Evolutionary conservation across 2,888 invertebrate species (phyloP), one percentile per base, ranked within the genome.

Genomic region (Sesia apiformis): DNA sequence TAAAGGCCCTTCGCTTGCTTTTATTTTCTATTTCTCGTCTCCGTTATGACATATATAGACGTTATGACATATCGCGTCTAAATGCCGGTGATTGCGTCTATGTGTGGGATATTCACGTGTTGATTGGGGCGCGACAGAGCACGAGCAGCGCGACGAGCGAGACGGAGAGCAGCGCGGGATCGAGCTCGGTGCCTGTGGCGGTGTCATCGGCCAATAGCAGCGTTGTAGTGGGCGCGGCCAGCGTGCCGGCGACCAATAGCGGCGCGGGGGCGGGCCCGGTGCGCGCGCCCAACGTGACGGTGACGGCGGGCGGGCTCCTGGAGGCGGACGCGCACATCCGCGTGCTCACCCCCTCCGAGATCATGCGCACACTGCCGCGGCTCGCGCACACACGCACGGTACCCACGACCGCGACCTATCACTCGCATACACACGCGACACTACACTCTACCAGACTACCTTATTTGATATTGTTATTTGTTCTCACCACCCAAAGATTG

Each of bases 351-450:
- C 95, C 96, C 76, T 95, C 95, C 72, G 95, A 96, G 93, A 95
- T 96, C 87, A 95, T 95, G 95, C 94, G 95, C 92, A 95, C 95
- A 81, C 93, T 95, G 90, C 95, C 96, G 84, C 94, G 94, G 86
- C 93, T 95, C 87, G 93, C 93, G 93, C 92, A 90, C 92, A 92
- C 90, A 91, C 60, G 66, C 64, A 67, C 66, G 67, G 62, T 66
- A 63, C 66, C 57, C 56, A 72, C 66, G 67, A 64, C 63, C 66
- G 68, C 62, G 72, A 61, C 6, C 57, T 52, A 23, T 23, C 56
- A 52, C 53, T 43, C 63, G 62, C 60, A 52, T 57, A 51, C 55
- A 49, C 49, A 53, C 51, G 55, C 58, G 51, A 39, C 54, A 4
- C 2, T 23, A 23, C 23, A 23, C 23, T 23, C 23, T 23, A 23